Percentiles rank a stretch among this genome's conserved stretches.
Evolutionary conservation across 2,888 invertebrate species (phyloP).

Genomic region (Epinotia brunnichana): DNA sequence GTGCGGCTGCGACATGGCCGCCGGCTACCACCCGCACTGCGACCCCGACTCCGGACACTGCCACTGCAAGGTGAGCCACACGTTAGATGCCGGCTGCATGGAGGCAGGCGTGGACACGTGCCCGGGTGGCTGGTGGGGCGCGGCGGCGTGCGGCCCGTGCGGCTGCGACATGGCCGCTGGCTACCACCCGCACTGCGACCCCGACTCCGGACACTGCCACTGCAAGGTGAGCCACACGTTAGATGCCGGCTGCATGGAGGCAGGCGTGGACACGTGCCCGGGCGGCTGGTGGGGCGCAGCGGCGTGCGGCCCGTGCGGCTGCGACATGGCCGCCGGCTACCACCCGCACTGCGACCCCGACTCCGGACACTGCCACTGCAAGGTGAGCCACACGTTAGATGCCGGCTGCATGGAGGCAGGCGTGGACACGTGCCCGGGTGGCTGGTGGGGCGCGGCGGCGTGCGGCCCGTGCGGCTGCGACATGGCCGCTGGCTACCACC

Average conservation of each 20-base stretch:
- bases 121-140: conserved; percentile 97
- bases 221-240: conserved; percentile 86
- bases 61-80: conserved; percentile 88
- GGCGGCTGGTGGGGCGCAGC: conserved; percentile 97
- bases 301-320: conserved; percentile 97
- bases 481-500: conserved; percentile 91
- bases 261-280: conserved; percentile 90
- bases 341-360: conserved; percentile 95
- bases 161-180: conserved; percentile 92
- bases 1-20: conserved; percentile 91
- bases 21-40: conserved; percentile 96
- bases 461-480: conserved; percentile 98
- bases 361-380: conserved; percentile 95
- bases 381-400: conserved; percentile 78
- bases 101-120: conserved; percentile 88
- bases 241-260: conserved; percentile 88
- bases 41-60: conserved; percentile 94
- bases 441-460: conserved; percentile 97
- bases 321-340: conserved; percentile 91
- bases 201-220: conserved; percentile 92
- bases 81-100: conserved; percentile 86
- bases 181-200: conserved; percentile 95
- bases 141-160: conserved; percentile 96
- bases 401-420: conserved; percentile 88
- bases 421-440: conserved; percentile 92